Conservation (phyloP, 2,113 vertebrate species). For the Anarrhichthys ocellatus region DNA sequence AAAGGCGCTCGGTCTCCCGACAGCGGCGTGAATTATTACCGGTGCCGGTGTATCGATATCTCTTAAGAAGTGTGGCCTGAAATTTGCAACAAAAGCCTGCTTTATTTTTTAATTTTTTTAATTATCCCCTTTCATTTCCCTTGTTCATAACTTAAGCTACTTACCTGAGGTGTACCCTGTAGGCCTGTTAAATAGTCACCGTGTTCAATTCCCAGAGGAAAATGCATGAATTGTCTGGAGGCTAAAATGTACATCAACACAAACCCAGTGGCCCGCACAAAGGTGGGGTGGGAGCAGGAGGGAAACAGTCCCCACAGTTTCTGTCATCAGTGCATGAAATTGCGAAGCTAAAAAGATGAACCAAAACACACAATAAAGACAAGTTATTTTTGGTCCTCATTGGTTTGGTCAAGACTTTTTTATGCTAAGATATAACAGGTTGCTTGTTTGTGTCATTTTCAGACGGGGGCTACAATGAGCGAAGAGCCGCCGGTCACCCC, state of each 20-base stretch:
- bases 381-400: not conserved
- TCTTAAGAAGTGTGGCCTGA: slow-evolving; percentile 15
- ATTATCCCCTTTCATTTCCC: not conserved
- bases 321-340: not conserved
- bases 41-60: slow-evolving; percentile 22
- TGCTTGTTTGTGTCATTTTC: slow-evolving; percentile 56
- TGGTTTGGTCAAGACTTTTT: not conserved
- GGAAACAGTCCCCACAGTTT: not conserved
- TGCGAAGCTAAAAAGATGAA: not conserved
- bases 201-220: slow-evolving; percentile 13
- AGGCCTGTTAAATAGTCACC: not conserved
- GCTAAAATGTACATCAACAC: not conserved
- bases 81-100: slow-evolving; percentile 23
- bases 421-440: not conserved
- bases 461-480: slow-evolving; percentile 93
- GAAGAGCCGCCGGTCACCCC: slow-evolving; percentile 90
- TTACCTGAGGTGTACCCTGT: not conserved
- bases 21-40: slow-evolving; percentile 37
- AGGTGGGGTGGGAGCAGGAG: not conserved
- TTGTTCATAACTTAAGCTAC: not conserved
- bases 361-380: not conserved
- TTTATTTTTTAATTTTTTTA: not conserved
- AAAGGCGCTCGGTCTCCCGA: slow-evolving; percentile 1
- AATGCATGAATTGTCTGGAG: not conserved
- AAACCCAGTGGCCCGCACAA: not conserved